Conservation (phyloP, 1,140 invertebrate genomes). For the Drosophila setifemur region DNA sequence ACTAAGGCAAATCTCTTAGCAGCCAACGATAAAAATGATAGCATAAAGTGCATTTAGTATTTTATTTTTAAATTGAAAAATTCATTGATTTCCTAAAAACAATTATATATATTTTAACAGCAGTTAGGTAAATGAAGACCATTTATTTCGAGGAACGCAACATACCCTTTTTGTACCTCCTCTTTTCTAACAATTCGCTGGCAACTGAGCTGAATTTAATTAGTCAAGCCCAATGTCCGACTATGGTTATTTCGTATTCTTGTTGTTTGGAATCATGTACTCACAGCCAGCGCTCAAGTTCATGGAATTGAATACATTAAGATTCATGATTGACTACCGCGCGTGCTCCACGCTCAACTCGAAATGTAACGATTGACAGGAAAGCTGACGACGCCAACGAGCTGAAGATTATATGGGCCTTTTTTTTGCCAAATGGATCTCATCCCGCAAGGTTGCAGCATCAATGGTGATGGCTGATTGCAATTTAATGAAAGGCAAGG, state of each 20-base stretch:
- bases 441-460: slow-evolving; percentile 39
- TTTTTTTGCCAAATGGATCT: slow-evolving; percentile 22
- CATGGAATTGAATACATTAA: slow-evolving; percentile 52
- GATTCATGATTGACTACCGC: slow-evolving; percentile 23
- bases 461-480: slow-evolving; percentile 32
- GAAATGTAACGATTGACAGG: slow-evolving; percentile 36
- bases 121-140: too few relatives aligned
- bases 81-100: too few relatives aligned
- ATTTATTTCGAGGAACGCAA: background rate
- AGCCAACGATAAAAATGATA: too few relatives aligned
- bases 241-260: slow-evolving; percentile 11
- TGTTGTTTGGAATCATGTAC: slow-evolving; percentile 6
- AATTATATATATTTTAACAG: background rate
- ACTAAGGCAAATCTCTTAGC: too few relatives aligned
- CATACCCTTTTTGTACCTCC: background rate
- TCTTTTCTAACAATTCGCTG: background rate
- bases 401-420: slow-evolving; percentile 12
- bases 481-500: slow-evolving; percentile 32
- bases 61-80: too few relatives aligned
- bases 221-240: slow-evolving; percentile 35
- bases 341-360: slow-evolving; percentile 27
- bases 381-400: slow-evolving; percentile 5
- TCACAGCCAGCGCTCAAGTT: slow-evolving; percentile 40
- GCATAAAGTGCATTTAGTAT: too few relatives aligned
- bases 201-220: slow-evolving; percentile 52